Base-by-base conservation (phyloP, 2,113 vertebrate species). In the Campylomormyrus numenius region DNA sequence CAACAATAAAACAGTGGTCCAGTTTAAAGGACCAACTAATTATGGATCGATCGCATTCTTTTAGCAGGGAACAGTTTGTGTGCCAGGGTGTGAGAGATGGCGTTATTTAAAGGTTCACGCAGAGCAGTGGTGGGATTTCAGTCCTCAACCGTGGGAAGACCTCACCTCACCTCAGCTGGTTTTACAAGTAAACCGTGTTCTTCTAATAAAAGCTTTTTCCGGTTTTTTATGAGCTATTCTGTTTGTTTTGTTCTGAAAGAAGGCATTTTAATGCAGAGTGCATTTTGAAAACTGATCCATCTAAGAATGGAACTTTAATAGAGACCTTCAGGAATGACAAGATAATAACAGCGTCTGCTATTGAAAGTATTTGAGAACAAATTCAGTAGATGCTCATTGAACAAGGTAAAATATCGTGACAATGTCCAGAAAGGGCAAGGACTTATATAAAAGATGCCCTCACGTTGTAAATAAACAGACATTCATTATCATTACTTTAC, bases 1-100 rank as follows among this genome's bases (percentile, higher is more conserved):
- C 45, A 86, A 27, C 84, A 50, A 86, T 86, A 86, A 86, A 50
- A 13, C n/a, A 86, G 45, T 86, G 84, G 48, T 86, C 10, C 48
- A 86, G 24, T 86, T 86, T 50, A 50, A 48, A 86, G 84, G 84
- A 50, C 24, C 45, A 6, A 49, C 49, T 39, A 42, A 49, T n/a
- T 27, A 21, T 49, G 48, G 21, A 27, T 48, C 3, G 46, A 42
- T n/a, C n/a, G 7, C 84, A 85, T 27, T 27, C 46, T 86, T 50
- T 13, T 49, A 27, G 31, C 17, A 42, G 5, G 35, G 15, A 80
- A 19, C 15, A 8, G 31, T 42, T 80, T 42, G 35, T 9, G 5
- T 80, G 15, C 15, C 74, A 42, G 35, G 74, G 48, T 19, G 45
- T 50, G 46, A 50, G 27, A n/a, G 3, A 48, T 86, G 8, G 1